phyloP scores from a whole-genome alignment of 2,113 vertebrate species.

The Prunella himalayana region DNA sequence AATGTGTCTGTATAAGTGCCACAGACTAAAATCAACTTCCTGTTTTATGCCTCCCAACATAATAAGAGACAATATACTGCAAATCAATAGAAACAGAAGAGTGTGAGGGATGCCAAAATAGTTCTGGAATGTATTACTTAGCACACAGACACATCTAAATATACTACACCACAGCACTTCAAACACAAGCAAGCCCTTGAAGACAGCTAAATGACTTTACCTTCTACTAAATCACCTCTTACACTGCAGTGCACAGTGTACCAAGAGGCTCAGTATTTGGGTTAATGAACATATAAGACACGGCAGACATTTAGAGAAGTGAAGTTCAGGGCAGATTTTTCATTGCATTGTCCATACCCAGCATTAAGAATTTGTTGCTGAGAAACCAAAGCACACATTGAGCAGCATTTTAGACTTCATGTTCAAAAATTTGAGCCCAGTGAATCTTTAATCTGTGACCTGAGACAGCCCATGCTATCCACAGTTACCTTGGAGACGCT shows the following conservation, averaged over 20 bases:
- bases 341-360: not conserved
- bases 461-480: not conserved
- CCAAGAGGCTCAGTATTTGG: not conserved
- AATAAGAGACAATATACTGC: not conserved
- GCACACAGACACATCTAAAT: not conserved
- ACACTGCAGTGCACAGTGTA: not conserved
- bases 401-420: not conserved
- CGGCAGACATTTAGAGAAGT: not conserved
- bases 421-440: not conserved
- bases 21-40: not conserved
- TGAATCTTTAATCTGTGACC: not conserved
- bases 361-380: not conserved
- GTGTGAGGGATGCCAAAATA: not conserved
- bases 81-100: not conserved
- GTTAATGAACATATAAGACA: not conserved
- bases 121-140: not conserved
- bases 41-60: not conserved
- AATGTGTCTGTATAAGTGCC: not conserved
- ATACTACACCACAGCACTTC: not conserved
- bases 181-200: not conserved
- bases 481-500: constrained; percentile 24
- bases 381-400: not conserved
- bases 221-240: not conserved
- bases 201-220: not conserved
- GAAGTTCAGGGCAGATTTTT: not conserved